Percentiles rank a stretch among this genome's conserved stretches.
These are phyloP conservation scores for Tribolium freemani DNA, from an alignment of 2,888 invertebrate species.

Conservation along the genomic window DNA sequence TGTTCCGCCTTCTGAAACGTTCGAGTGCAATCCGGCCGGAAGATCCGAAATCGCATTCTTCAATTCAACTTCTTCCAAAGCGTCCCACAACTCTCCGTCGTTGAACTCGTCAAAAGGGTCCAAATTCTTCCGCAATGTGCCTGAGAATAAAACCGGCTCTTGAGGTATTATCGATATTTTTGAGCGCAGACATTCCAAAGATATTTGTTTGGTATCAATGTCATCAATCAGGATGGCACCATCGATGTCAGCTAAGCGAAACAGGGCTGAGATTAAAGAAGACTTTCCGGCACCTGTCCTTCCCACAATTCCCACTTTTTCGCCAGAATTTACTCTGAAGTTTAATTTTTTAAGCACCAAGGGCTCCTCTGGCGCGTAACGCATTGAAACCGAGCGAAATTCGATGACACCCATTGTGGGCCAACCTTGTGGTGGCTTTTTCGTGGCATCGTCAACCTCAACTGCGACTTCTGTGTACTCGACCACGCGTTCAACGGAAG, in stretches of 20 bases:
- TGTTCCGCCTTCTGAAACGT: slow-evolving; percentile 73
- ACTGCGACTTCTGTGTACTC: slow-evolving; percentile 82
- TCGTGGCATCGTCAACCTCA: slow-evolving; percentile 66
- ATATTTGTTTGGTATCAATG: slow-evolving; percentile 71
- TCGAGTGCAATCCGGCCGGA: slow-evolving; percentile 66
- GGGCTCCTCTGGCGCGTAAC: slow-evolving; percentile 25
- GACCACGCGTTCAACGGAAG: slow-evolving; percentile 89
- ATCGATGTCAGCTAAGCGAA: slow-evolving; percentile 73
- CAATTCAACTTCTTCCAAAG: slow-evolving; percentile 85
- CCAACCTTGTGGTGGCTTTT: slow-evolving; percentile 75
- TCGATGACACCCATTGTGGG: slow-evolving; percentile 63
- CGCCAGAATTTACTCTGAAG: slow-evolving; percentile 77
- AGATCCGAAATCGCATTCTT: slow-evolving; percentile 70
- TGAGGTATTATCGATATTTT: slow-evolving; percentile 74
- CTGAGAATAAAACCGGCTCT: slow-evolving; percentile 82
- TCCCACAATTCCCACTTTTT: slow-evolving; percentile 87
- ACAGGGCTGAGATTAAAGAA: slow-evolving; percentile 78
- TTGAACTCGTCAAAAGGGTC: slow-evolving; percentile 89
- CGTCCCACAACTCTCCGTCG: slow-evolving; percentile 86
- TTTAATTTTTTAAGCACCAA: slow-evolving; percentile 78
- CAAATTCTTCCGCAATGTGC: slow-evolving; percentile 88
- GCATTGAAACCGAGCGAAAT: slow-evolving; percentile 21
- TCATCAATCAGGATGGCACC: slow-evolving; percentile 76
- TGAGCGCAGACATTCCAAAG: slow-evolving; percentile 69
- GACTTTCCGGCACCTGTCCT: slow-evolving; percentile 87